phyloP scores from a whole-genome alignment of 2,113 vertebrate genomes.

The Myrmecobius fasciatus region DNA sequence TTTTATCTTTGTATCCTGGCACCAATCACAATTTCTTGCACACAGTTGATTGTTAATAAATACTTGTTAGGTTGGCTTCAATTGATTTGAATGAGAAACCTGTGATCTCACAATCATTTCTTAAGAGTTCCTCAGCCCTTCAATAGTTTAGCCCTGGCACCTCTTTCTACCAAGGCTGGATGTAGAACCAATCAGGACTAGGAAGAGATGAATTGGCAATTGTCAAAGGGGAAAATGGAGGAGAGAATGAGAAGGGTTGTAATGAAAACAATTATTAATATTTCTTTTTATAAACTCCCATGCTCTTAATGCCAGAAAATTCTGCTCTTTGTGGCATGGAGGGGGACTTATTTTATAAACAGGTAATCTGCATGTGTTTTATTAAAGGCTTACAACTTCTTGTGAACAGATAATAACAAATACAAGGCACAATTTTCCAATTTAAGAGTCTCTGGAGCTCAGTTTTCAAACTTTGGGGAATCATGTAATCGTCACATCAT shows the following conservation, averaged over 20 bases:
- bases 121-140: neutral
- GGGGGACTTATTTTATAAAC: neutral
- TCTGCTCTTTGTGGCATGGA: neutral
- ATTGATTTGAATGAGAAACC: neutral
- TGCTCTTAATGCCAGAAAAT: neutral
- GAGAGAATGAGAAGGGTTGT: neutral
- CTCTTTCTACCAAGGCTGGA: neutral
- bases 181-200: neutral
- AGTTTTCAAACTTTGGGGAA: too few relatives aligned
- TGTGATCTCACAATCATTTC: neutral
- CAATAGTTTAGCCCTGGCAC: neutral
- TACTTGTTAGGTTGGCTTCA: neutral
- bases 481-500: too few relatives aligned
- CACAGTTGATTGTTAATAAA: neutral
- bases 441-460: too few relatives aligned
- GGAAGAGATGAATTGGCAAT: neutral
- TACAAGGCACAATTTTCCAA: too few relatives aligned
- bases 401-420: too few relatives aligned
- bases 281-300: neutral
- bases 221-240: neutral
- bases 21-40: neutral
- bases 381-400: too few relatives aligned
- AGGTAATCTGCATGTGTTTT: too few relatives aligned
- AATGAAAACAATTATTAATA: neutral
- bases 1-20: neutral